Conservation (phyloP, 2,797 vertebrate genomes). For the Pangasius larnaudii region DNA sequence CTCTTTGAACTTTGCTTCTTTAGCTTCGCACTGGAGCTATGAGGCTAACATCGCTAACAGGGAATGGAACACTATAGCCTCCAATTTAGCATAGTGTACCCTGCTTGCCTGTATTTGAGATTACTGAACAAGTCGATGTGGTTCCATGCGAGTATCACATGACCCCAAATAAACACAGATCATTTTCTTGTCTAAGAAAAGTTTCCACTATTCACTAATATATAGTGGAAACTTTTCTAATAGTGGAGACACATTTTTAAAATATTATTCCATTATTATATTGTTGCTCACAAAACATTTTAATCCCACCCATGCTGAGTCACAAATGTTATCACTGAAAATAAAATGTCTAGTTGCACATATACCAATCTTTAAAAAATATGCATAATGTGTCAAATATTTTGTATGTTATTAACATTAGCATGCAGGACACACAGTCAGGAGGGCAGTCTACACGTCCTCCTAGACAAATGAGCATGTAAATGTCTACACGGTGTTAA, state of each 20-base stretch:
- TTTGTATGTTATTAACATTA: not conserved
- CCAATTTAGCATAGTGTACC: not conserved
- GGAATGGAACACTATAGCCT: not conserved
- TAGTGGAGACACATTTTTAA: no score
- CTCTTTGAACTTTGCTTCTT: not conserved
- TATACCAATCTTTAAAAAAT: not conserved
- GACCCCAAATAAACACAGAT: not conserved
- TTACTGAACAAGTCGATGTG: not conserved
- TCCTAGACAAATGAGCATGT: not conserved
- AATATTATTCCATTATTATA: not conserved
- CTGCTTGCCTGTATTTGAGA: not conserved
- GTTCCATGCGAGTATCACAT: not conserved
- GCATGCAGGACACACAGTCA: not conserved
- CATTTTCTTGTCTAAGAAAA: not conserved
- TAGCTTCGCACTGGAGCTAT: not conserved
- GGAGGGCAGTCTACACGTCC: not conserved
- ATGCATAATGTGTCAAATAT: not conserved
- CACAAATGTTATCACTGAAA: not conserved
- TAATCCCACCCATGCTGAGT: not conserved
- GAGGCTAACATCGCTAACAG: not conserved
- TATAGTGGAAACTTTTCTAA: no score
- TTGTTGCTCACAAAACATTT: not conserved
- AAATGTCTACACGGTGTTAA: not conserved
- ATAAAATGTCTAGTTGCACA: not conserved
- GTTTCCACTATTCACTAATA: not conserved